phyloP scores from a whole-genome alignment of 2,888 invertebrate species.

The Meiosimyza decipiens region DNA sequence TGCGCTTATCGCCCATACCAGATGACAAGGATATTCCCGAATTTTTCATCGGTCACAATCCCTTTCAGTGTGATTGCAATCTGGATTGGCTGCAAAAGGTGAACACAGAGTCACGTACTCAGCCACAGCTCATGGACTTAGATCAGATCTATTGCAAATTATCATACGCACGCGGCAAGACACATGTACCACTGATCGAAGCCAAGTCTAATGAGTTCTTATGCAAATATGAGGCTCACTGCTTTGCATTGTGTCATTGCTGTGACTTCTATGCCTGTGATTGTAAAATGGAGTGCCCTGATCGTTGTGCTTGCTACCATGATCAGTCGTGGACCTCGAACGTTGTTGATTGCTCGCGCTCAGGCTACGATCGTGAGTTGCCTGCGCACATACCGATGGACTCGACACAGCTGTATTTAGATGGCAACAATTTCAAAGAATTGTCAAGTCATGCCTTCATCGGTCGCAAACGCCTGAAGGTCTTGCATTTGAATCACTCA shows the following conservation, averaged over 20 bases:
- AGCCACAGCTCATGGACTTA: slow-evolving; percentile 88
- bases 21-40: slow-evolving; percentile 83
- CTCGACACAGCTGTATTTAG: slow-evolving; percentile 92
- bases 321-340: slow-evolving; percentile 94
- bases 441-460: slow-evolving; percentile 91
- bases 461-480: slow-evolving; percentile 90
- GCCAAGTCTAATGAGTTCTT: slow-evolving; percentile 90
- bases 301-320: slow-evolving; percentile 93
- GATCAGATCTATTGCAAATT: slow-evolving; percentile 90
- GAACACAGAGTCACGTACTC: slow-evolving; percentile 83
- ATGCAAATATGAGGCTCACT: slow-evolving; percentile 92
- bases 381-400: slow-evolving; percentile 94
- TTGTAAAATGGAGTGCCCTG: slow-evolving; percentile 96
- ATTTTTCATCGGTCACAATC: slow-evolving; percentile 93
- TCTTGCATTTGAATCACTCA: slow-evolving; percentile 89
- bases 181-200: slow-evolving; percentile 85
- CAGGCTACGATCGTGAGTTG: slow-evolving; percentile 81
- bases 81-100: slow-evolving; percentile 95
- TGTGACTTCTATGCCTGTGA: slow-evolving; percentile 98
- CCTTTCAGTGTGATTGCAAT: slow-evolving; percentile 93
- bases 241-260: slow-evolving; percentile 94
- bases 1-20: slow-evolving; percentile 84
- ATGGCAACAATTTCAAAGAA: slow-evolving; percentile 89
- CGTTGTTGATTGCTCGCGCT: slow-evolving; percentile 89
- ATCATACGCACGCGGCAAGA: slow-evolving; percentile 84